Percentiles rank a stretch among this genome's conserved stretches.
phyloP scores from a whole-genome alignment of 2,797 vertebrate genomes.

The Crossoptilon crossoptilon region DNA sequence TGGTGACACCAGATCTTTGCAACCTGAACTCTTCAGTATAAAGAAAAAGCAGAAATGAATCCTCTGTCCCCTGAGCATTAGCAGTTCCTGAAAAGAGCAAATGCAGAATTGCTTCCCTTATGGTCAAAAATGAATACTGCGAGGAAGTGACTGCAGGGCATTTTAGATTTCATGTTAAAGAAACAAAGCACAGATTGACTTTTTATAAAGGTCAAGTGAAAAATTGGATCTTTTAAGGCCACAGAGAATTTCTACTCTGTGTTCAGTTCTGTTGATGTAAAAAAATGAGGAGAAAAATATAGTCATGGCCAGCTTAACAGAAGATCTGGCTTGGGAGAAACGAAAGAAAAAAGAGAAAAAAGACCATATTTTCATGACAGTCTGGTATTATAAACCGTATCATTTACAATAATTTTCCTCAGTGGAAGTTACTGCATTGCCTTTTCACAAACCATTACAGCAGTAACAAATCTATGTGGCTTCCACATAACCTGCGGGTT shows the following conservation, averaged over 20 bases:
- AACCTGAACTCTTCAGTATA: background rate
- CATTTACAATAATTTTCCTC: background rate
- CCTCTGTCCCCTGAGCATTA: constrained; percentile 19
- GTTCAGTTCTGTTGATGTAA: background rate
- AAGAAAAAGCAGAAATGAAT: background rate
- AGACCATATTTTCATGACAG: background rate
- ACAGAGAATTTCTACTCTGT: constrained; percentile 18
- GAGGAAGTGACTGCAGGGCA: constrained; percentile 18
- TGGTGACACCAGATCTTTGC: background rate
- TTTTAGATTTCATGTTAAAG: constrained; percentile 31
- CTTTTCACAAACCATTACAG: background rate
- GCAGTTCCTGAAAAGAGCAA: constrained; percentile 47
- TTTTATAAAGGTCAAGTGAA: constrained; percentile 72
- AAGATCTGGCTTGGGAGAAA: constrained; percentile 12
- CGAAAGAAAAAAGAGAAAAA: background rate
- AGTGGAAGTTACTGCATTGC: background rate
- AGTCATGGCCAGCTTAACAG: constrained; percentile 8
- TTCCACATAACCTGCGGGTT: constrained; percentile 14
- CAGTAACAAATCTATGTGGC: background rate
- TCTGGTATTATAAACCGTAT: background rate
- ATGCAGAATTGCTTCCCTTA: background rate
- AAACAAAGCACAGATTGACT: constrained; percentile 66
- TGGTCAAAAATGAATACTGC: background rate
- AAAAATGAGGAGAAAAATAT: background rate
- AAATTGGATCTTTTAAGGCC: constrained; percentile 37